These are phyloP conservation scores for Coregonus ussuriensis DNA, from an alignment of 2,797 vertebrate species.

Conservation along the genomic window DNA sequence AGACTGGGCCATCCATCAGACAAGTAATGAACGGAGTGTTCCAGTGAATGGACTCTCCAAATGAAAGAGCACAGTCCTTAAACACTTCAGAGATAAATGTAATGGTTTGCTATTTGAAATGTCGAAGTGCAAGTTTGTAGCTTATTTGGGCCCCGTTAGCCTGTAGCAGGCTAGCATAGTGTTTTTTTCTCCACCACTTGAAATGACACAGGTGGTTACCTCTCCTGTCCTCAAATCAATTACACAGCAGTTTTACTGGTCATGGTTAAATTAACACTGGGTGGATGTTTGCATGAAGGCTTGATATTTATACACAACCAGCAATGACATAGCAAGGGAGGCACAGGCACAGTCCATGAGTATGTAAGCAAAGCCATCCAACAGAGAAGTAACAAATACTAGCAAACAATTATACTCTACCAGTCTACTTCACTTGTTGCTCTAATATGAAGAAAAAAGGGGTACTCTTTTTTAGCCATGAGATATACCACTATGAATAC, in stretches of 20 bases:
- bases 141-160: too few species aligned
- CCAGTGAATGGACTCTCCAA: slow-evolving; percentile 28
- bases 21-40: slow-evolving; percentile 16
- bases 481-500: slow-evolving; percentile 7
- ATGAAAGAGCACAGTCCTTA: too few species aligned
- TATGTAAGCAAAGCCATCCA: background rate
- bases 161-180: background rate
- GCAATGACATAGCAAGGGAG: background rate
- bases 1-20: slow-evolving; percentile 39
- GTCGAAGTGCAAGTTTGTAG: background rate
- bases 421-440: background rate
- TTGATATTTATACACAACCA: background rate
- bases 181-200: background rate
- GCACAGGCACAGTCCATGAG: background rate
- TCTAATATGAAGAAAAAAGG: background rate
- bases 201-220: background rate
- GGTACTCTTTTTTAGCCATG: background rate
- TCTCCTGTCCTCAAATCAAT: background rate
- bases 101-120: too few species aligned
- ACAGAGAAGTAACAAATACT: background rate
- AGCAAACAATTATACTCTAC: too few species aligned
- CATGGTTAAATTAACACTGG: background rate
- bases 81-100: too few species aligned
- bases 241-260: background rate
- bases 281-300: background rate